These are phyloP conservation scores for Eidolon dupreanum DNA, from an alignment of 2,797 vertebrate species.

Conservation along the genomic window DNA sequence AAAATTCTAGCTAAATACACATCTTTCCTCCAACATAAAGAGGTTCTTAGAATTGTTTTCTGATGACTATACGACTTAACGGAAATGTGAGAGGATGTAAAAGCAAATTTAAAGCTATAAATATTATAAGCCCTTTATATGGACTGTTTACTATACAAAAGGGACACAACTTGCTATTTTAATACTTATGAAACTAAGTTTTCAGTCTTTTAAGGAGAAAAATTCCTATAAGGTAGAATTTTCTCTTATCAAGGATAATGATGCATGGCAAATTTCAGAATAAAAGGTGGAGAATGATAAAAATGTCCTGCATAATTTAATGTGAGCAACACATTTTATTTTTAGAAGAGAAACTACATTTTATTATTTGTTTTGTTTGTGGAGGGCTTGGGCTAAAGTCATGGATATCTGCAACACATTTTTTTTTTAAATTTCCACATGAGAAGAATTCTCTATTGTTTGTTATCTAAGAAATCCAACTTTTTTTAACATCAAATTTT, in stretches of 20 bases:
- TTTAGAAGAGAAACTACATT: background rate
- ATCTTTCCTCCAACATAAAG: background rate
- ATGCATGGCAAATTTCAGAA: background rate
- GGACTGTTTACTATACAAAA: background rate
- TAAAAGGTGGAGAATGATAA: background rate
- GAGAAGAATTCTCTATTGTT: background rate
- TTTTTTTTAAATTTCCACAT: background rate
- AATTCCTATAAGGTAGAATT: background rate
- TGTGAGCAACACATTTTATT: background rate
- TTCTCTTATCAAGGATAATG: background rate
- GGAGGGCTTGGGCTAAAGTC: background rate
- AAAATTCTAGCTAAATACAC: background rate
- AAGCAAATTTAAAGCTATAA: background rate
- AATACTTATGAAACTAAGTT: background rate
- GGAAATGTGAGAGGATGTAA: background rate
- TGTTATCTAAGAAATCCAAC: background rate
- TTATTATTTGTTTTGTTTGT: background rate
- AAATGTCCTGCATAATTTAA: background rate
- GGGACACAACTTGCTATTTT: background rate
- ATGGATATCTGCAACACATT: background rate
- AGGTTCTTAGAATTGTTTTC: background rate
- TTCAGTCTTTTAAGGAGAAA: background rate
- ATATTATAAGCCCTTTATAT: background rate
- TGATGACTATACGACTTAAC: background rate
- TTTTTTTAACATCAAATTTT: background rate